Conservation (phyloP, 2,797 vertebrate genomes). For the Gymnopithys bicolor region DNA sequence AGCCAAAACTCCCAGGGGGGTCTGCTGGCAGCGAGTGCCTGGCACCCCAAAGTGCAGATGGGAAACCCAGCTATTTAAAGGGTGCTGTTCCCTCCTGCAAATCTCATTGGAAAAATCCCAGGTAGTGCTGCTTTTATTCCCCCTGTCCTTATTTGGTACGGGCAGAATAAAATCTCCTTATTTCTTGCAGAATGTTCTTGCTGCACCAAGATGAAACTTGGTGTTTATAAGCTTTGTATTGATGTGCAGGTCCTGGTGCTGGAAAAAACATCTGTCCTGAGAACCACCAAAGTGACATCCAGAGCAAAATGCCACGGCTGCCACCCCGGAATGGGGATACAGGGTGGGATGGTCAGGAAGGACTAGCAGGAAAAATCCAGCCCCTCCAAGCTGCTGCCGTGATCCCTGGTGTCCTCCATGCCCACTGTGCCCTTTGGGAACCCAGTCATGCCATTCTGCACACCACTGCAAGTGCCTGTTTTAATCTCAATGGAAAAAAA, state of each 20-base stretch:
- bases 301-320: accelerated
- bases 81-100: background rate
- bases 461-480: accelerated
- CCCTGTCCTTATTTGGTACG: background rate
- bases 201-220: background rate
- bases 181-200: background rate
- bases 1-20: background rate
- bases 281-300: background rate
- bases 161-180: background rate
- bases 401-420: accelerated
- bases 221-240: background rate
- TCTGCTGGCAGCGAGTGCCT: background rate
- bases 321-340: accelerated
- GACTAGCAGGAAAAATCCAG: background rate
- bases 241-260: background rate
- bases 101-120: background rate
- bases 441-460: background rate
- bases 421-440: accelerated
- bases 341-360: background rate
- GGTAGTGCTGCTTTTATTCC: background rate
- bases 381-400: accelerated
- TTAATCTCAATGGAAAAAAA: background rate
- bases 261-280: background rate
- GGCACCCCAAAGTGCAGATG: background rate
- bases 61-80: background rate